These are phyloP conservation scores for Portunus trituberculatus DNA, from an alignment of 1,140 invertebrate genomes.

Conservation along the genomic window DNA sequence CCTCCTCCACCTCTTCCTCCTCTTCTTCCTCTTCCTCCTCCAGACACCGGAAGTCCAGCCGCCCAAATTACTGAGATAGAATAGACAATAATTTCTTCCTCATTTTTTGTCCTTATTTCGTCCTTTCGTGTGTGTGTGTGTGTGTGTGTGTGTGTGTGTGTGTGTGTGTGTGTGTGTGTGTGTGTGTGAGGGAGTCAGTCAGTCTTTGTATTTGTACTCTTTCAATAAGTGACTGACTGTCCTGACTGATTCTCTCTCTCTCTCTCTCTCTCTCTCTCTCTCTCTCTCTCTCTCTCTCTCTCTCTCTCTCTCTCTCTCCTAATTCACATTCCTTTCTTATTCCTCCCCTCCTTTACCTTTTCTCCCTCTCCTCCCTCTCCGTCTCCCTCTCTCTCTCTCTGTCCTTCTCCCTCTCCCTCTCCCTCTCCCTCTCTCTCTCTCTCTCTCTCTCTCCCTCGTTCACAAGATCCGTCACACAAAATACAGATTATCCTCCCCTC, in stretches of 20 bases:
- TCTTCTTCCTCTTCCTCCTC: not conserved
- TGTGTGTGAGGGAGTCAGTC: no score
- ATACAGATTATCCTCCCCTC: not conserved
- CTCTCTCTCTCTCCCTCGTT: not conserved
- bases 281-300: not conserved
- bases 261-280: no score
- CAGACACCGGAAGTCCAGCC: not conserved
- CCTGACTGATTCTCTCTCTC: no score
- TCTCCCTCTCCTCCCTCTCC: not conserved
- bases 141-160: not conserved
- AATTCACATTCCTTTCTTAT: constrained; percentile 2
- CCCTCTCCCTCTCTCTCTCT: no score
- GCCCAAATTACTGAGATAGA: not conserved
- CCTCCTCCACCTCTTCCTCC: not conserved
- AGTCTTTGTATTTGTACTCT: not conserved
- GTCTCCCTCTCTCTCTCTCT: no score
- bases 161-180: no score
- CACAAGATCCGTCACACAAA: constrained; percentile 12
- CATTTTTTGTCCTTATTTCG: not conserved
- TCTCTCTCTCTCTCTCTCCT: not conserved
- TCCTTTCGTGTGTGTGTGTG: not conserved
- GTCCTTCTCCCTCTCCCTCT: no score
- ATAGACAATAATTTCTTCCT: not conserved
- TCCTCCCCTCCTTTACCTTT: not conserved
- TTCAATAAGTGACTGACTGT: not conserved